Base-by-base conservation (phyloP, 2,113 vertebrate genomes). In the Dipodomys ordii region DNA sequence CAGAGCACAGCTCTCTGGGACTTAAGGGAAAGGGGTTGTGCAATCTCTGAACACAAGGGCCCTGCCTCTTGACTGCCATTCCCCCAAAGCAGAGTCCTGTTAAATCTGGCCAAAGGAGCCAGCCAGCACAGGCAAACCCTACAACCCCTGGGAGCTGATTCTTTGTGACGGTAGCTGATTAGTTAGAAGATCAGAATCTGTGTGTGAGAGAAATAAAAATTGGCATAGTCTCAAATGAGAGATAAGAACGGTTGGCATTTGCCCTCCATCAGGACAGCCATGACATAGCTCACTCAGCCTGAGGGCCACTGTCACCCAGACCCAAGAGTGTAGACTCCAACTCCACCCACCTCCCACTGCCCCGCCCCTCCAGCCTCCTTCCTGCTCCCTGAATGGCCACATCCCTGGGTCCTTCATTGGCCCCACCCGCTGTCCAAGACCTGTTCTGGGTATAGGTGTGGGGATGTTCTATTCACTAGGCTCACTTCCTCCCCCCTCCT, bases 1-100 rank as follows among this genome's bases (percentile, higher is more conserved):
- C 1, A 0, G 49, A 32, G 65, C 0, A 0, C 19, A 62, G 3
- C 2, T 0, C 62, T 25, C 49, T 13, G 68, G 44, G 62, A 87
- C 27, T 44, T 15, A 3, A 0, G 83, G 28, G 10, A 53, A 67
- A n/a, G 9, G 32, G 65, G 5, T 9, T 67, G 83, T 53, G 15
- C 25, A 23, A 64, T 67, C 16, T 20, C 22, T 77, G 68, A 49
- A 35, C 39, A 53, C 60, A 18, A 5, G 80, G 32, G 28, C 39
- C 32, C 67, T 1, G 49, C 20, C 2, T 72, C 39, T 72, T 65
- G n/a, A 30, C 3, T 1, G 13, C 3, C 30, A 30, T 0, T 16
- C 2, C 7, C 53, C 28, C 28, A 83, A 49, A 46, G n/a, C 32
- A 46, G 12, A 76, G 46, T 3, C 9, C 28, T 39, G 1, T 30